Evolutionary conservation across 2,888 invertebrate genomes (phyloP).

Genomic region (Meliscaeva auricollis): DNA sequence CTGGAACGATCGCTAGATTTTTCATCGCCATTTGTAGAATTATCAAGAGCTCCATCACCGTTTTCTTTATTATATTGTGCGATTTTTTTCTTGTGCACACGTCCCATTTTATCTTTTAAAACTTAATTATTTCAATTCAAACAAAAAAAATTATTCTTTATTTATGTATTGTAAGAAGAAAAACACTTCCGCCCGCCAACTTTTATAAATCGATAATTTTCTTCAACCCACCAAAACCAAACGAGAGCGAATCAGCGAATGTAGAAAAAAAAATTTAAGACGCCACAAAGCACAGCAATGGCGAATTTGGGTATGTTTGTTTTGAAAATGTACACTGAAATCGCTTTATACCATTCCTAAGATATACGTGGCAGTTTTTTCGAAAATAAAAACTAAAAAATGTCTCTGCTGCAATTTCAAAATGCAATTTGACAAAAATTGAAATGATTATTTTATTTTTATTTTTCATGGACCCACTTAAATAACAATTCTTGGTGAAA

Average conservation of each 20-base stretch:
- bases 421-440: neutral
- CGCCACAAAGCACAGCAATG: conserved; percentile 68
- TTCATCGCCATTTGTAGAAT: conserved; percentile 71
- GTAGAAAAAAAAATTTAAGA: conserved; percentile 59
- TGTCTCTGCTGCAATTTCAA: neutral
- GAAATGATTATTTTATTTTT: neutral
- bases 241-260: conserved; percentile 45
- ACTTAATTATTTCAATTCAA: conserved; percentile 44
- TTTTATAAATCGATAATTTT: conserved; percentile 73
- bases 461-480: too few species aligned
- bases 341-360: conserved; percentile 51
- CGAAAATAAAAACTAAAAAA: neutral
- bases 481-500: too few species aligned
- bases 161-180: conserved; percentile 61
- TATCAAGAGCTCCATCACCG: conserved; percentile 76
- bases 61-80: conserved; percentile 79
- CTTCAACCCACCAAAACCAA: conserved; percentile 49
- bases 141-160: conserved; percentile 35
- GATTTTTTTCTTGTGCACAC: conserved; percentile 81
- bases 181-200: conserved; percentile 73
- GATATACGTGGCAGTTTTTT: conserved; percentile 35
- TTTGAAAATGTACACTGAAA: neutral
- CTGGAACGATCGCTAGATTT: conserved; percentile 68
- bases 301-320: conserved; percentile 67
- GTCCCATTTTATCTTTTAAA: conserved; percentile 78